Percentiles rank a stretch among this genome's conserved stretches.
Conservation (phyloP, 2,888 invertebrate genomes). For the Ditylenchus weischeri region DNA sequence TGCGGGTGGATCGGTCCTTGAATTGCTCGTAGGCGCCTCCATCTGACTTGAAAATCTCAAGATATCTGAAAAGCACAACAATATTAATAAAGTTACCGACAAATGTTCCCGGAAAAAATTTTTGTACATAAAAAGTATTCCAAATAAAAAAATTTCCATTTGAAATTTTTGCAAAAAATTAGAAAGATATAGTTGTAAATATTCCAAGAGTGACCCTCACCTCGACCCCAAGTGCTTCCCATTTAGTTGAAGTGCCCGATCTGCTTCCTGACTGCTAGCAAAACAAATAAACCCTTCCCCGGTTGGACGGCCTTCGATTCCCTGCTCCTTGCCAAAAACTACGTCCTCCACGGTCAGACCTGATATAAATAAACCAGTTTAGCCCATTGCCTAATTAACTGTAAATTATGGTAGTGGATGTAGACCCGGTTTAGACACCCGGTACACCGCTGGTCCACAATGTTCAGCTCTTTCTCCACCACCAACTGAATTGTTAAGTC, state of each 20-base stretch:
- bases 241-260: slow-evolving; percentile 49
- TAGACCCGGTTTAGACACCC: no score
- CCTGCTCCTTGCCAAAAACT: slow-evolving; percentile 48
- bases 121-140: no score
- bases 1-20: slow-evolving; percentile 24
- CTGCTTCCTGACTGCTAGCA: slow-evolving; percentile 39
- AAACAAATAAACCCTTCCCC: slow-evolving; percentile 55
- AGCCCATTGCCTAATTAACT: slow-evolving; percentile 4
- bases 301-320: slow-evolving; percentile 48
- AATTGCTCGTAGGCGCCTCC: slow-evolving; percentile 38
- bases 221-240: slow-evolving; percentile 52
- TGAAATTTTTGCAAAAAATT: not conserved
- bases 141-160: no score
- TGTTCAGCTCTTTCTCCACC: no score
- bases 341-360: slow-evolving; percentile 41
- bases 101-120: no score
- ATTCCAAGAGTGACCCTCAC: slow-evolving; percentile 30
- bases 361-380: not conserved
- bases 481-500: no score
- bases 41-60: slow-evolving; percentile 48
- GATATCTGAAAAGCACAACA: slow-evolving; percentile 41
- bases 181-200: not conserved
- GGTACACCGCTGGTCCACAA: no score
- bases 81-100: no score
- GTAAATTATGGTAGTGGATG: not conserved